phyloP scores from a whole-genome alignment of 2,888 invertebrate species.

The Pterostichus niger region DNA sequence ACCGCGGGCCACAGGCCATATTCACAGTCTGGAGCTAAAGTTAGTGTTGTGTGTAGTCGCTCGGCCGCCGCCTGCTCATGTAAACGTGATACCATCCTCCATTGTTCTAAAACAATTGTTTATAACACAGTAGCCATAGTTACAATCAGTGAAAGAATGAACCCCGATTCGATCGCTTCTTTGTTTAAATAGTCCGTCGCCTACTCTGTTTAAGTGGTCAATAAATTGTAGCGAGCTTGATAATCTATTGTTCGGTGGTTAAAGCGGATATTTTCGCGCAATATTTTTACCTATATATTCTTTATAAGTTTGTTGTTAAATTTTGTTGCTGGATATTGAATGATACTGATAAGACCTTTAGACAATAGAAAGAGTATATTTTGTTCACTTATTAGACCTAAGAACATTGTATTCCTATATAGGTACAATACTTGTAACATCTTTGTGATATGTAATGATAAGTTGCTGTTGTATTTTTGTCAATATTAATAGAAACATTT shows the following conservation, averaged over 20 bases:
- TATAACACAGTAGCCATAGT: conserved; percentile 67
- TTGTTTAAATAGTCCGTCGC: conserved; percentile 64
- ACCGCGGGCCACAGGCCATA: conserved; percentile 51
- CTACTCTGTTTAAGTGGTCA: conserved; percentile 62
- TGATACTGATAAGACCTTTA: conserved; percentile 36
- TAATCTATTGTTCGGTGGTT: conserved; percentile 59
- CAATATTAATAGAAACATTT: conserved; percentile 60
- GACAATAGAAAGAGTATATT: conserved; percentile 52
- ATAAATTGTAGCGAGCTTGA: conserved; percentile 59
- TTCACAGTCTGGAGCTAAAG: conserved; percentile 32
- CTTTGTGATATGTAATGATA: conserved; percentile 59
- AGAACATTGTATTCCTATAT: conserved; percentile 57
- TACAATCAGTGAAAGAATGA: conserved; percentile 66
- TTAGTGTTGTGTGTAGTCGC: conserved; percentile 27
- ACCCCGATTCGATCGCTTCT: conserved; percentile 59
- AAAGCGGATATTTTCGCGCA: conserved; percentile 35
- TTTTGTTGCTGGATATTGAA: conserved; percentile 46
- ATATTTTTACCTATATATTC: conserved; percentile 41
- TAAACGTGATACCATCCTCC: conserved; percentile 66
- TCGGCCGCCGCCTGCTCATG: conserved; percentile 33
- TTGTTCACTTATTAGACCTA: conserved; percentile 54
- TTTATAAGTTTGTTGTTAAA: conserved; percentile 36
- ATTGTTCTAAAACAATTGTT: conserved; percentile 67
- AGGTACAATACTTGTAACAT: conserved; percentile 61
- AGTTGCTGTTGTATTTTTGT: conserved; percentile 62